Base-by-base conservation (phyloP, 1,140 invertebrate genomes). In the Drosophila triauraria region DNA sequence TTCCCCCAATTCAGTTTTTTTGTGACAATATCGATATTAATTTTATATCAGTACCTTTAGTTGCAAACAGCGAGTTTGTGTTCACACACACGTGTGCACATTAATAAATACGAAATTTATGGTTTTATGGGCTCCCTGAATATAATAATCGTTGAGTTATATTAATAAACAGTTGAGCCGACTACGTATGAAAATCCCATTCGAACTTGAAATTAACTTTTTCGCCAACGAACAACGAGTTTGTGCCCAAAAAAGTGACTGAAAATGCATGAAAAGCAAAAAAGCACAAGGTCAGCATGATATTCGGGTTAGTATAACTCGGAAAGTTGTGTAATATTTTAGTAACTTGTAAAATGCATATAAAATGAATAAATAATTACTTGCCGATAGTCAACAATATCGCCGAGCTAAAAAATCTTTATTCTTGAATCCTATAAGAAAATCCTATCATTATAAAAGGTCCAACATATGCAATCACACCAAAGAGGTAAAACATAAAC, bases 51-150 rank as follows among this genome's bases (percentile, higher is more conserved):
- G 51, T 62, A 77, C 75, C 75, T 77, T 77, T 43, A 42, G 23
- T 25, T 38, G 15, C 17, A 23, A 46, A 30, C 27, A 32, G n/a
- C 38, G 20, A 25, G 30, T 38, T 23, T 54, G 17, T 9, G 51
- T 23, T 25, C 54, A 7, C 15, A 65, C 62, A 50, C 65, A 71
- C 67, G 68, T 70, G 32, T 35, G 35, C n/a, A 30, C 50, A 27
- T 42, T 43, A 68, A 77, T 76, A 77, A 68, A 76, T 67, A 27
- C 20, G 17, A 68, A 77, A 77, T 77, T 77, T 77, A 77, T 77
- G 74, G 63, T 40, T 77, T 77, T 68, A 72, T 72, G 69, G 69
- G 48, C 35, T 42, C 15, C 42, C 44, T 46, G 68, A 58, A 58
- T 71, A 57, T 44, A 38, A 67, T 68, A 40, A 38, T 68, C 63